Conservation (phyloP, 2,888 invertebrate genomes). For the Polyommatus icarus region DNA sequence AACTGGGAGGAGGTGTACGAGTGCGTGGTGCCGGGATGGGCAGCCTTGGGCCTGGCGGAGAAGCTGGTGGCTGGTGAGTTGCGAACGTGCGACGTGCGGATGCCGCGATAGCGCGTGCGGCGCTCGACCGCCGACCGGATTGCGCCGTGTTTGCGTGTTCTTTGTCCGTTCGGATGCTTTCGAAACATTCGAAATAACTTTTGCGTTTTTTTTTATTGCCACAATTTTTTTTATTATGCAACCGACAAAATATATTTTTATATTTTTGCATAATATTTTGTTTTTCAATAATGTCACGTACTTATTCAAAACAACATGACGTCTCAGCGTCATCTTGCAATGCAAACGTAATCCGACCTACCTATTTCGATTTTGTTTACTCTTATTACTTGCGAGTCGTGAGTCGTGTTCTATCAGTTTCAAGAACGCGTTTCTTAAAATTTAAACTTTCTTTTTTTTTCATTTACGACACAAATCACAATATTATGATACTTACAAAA, state of each 20-base stretch:
- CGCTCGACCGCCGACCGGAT: constrained; percentile 49
- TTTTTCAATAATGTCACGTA: neutral
- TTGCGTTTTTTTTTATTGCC: constrained; percentile 46
- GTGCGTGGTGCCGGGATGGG: constrained; percentile 71
- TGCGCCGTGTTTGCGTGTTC: constrained; percentile 71
- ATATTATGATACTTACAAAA: neutral
- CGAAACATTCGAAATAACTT: constrained; percentile 67
- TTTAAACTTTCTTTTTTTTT: neutral
- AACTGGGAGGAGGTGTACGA: constrained; percentile 75
- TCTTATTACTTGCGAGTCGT: neutral
- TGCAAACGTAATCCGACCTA: constrained; percentile 39
- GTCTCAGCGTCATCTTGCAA: constrained; percentile 44
- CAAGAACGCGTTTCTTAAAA: neutral
- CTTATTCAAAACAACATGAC: constrained; percentile 6
- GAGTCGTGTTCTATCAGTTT: neutral
- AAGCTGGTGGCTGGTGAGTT: constrained; percentile 72
- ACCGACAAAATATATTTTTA: neutral
- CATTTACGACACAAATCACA: neutral
- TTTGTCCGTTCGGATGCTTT: constrained; percentile 70
- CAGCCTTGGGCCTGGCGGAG: constrained; percentile 61
- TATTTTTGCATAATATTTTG: neutral
- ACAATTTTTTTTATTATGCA: constrained; percentile 51
- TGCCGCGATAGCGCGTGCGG: constrained; percentile 41
- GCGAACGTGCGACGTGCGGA: constrained; percentile 24
- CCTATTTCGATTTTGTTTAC: constrained; percentile 33